Conservation (phyloP, 2,888 invertebrate genomes). For the Phyllotreta striolata region DNA sequence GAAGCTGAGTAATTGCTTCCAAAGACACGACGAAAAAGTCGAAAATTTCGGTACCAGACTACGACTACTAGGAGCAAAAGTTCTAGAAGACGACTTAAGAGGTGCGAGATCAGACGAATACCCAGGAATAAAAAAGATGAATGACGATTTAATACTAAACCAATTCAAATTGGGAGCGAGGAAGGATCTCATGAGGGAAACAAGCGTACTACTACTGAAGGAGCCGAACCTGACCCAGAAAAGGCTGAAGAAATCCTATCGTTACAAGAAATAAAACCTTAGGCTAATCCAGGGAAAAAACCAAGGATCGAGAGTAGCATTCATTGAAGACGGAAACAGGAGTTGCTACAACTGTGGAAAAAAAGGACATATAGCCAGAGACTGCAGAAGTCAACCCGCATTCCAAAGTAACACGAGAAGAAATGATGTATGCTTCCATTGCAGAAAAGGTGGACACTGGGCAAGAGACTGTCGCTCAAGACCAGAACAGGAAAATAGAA, state of each 20-base stretch:
- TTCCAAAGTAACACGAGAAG: background rate
- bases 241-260: slow-evolving; percentile 14
- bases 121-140: slow-evolving; percentile 22
- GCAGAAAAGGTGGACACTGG: background rate
- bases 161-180: slow-evolving; percentile 32
- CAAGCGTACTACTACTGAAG: slow-evolving; percentile 8
- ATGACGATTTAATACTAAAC: slow-evolving; percentile 20
- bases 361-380: slow-evolving; percentile 10
- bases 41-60: slow-evolving; percentile 19
- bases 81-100: slow-evolving; percentile 17
- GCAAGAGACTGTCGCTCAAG: background rate
- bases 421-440: slow-evolving; percentile 1
- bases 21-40: slow-evolving; percentile 31
- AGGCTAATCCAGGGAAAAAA: slow-evolving; percentile 1
- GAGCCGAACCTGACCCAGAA: slow-evolving; percentile 10
- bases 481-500: background rate
- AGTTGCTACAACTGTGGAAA: slow-evolving; percentile 5
- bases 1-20: slow-evolving; percentile 8
- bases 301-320: no score
- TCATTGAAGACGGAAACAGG: no score
- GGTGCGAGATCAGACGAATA: slow-evolving; percentile 9
- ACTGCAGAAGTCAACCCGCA: background rate
- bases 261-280: slow-evolving; percentile 3
- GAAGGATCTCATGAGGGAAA: slow-evolving; percentile 21
- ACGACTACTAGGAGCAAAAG: slow-evolving; percentile 14